Evolutionary conservation across 2,888 invertebrate genomes (phyloP), one percentile per base, ranked within the genome.

Genomic region (Pachydiplax longipennis): DNA sequence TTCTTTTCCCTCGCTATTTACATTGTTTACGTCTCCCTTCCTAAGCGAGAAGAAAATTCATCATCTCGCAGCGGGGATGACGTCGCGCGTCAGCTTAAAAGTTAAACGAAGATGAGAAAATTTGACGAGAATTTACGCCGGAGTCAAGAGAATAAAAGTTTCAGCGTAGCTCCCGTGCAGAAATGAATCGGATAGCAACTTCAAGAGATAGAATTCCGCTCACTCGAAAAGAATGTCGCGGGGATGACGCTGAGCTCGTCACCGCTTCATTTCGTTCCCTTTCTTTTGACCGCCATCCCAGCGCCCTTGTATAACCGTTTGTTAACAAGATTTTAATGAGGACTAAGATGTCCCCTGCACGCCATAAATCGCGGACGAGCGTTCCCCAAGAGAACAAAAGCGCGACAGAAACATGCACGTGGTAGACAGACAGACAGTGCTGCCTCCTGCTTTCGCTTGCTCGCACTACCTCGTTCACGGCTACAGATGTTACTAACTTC

Each of bases 271-370:
- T 73, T 65, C 25, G 25, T 65, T 65, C 25, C 22, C 65, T 65
- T 65, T 53, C 53, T 25, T 73, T 73, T 8, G 73, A 25, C 25
- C 73, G 25, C 73, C 25, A 73, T 73, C 73, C 25, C 65, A 22
- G n/a, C 22, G 65, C 22, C 65, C 25, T 73, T 31, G 31, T 73
- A 22, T 73, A 73, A 73, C 25, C 73, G 73, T 73, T 73, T 73
- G 73, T 73, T 73, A 73, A 73, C 73, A 73, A 73, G 73, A 73
- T 73, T 73, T 73, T 73, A 73, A 73, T 73, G 73, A 73, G 73
- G 73, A 31, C 25, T 73, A 73, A 73, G 73, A 31, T 31, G 25
- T 31, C 73, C 31, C 25, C 31, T 73, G 25, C 25, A 25, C 25
- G 73, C 73, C 73, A 73, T 73, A 25, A 31, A 73, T 73, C 73